A percentile compares a stretch with the other conserved stretches of the same genome.
Conservation (phyloP, 2,113 vertebrate genomes). For the Panurus biarmicus region DNA sequence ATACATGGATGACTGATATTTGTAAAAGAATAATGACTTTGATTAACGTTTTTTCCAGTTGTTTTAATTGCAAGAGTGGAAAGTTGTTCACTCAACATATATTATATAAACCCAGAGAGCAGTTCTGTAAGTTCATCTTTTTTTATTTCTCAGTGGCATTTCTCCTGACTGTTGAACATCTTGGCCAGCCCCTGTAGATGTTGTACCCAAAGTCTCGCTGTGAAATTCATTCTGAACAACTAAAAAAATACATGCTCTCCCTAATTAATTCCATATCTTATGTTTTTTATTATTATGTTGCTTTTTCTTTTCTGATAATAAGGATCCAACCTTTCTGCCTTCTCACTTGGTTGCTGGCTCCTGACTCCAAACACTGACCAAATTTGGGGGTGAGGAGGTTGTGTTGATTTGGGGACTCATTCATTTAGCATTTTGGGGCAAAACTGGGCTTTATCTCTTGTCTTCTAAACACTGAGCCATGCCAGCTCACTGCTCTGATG, state of each 20-base stretch:
- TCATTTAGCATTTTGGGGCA: rapidly evolving
- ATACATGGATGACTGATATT: rapidly evolving
- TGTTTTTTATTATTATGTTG: background rate
- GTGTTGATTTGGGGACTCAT: rapidly evolving
- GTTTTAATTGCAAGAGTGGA: background rate
- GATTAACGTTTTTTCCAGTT: background rate
- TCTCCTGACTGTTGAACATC: background rate
- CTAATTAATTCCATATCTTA: background rate
- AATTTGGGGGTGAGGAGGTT: rapidly evolving
- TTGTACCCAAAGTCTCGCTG: background rate
- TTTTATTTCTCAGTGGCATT: background rate
- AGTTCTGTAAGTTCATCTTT: background rate
- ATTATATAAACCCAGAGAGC: background rate
- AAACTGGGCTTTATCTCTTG: background rate
- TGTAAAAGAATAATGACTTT: background rate
- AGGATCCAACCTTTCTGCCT: background rate
- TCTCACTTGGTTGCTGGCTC: background rate
- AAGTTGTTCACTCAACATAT: background rate
- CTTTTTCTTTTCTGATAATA: background rate
- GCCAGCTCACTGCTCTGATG: background rate
- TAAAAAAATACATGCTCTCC: background rate
- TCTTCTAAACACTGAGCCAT: rapidly evolving
- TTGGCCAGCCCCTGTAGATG: rapidly evolving
- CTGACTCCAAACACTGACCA: background rate
- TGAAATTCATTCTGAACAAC: background rate